Evolutionary conservation across 2,888 invertebrate genomes (phyloP).

Genomic region (Coelogynopora nodosa): DNA sequence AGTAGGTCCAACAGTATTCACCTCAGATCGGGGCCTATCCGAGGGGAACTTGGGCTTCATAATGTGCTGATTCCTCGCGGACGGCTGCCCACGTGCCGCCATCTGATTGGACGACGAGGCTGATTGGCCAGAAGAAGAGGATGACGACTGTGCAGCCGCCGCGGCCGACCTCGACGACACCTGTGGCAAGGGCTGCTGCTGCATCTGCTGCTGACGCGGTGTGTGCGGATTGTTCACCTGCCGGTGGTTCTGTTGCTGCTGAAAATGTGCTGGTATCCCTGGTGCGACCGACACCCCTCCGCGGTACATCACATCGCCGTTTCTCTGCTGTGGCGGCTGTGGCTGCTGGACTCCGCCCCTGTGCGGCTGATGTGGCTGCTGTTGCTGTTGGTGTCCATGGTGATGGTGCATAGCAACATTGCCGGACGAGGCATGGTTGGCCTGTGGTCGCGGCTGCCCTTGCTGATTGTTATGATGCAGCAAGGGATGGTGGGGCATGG

Average conservation of each 20-base stretch:
- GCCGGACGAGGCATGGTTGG: conserved; percentile 35
- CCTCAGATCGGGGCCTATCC: conserved; percentile 56
- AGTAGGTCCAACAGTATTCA: no score
- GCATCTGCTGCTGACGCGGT: conserved; percentile 37
- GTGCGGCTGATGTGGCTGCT: conserved; percentile 29
- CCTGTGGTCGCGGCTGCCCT: conserved; percentile 22
- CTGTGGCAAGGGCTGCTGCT: conserved; percentile 42
- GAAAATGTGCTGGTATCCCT: no score
- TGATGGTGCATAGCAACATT: conserved; percentile 26
- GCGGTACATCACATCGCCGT: background rate
- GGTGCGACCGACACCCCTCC: background rate
- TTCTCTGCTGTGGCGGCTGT: background rate
- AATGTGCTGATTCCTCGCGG: conserved; percentile 45
- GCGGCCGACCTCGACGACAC: conserved; percentile 29
- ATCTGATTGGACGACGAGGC: background rate
- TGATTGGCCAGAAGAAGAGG: background rate
- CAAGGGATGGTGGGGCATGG: conserved; percentile 28
- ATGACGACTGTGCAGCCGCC: background rate
- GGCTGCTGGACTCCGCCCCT: background rate
- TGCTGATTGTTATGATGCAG: conserved; percentile 12
- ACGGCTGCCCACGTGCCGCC: conserved; percentile 40
- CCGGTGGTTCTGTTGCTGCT: conserved; percentile 29
- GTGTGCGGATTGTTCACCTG: conserved; percentile 21
- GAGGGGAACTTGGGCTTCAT: conserved; percentile 55
- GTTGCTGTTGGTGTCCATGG: conserved; percentile 24